Conservation (phyloP, 2,113 vertebrate species). For the Megaceryle torquata region DNA sequence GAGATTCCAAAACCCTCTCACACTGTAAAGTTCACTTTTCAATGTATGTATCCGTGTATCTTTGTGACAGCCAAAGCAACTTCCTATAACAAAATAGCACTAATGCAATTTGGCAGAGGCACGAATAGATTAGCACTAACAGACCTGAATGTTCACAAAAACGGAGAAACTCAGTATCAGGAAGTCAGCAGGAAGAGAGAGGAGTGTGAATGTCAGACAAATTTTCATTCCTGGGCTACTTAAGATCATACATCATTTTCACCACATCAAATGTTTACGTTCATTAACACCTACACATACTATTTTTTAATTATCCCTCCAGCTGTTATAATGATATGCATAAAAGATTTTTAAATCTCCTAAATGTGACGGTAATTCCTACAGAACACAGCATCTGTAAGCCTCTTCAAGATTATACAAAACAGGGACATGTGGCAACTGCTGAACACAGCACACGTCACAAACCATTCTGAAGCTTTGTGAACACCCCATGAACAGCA, state of each 20-base stretch:
- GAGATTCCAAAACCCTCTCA: neutral
- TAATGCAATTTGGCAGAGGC: neutral
- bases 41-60: accelerated
- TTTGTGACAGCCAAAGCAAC: neutral
- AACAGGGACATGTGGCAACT: neutral
- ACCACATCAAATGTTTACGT: neutral
- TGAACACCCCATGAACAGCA: neutral
- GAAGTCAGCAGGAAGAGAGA: neutral
- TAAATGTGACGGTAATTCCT: neutral
- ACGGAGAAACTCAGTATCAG: neutral
- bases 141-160: neutral
- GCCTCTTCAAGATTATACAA: neutral
- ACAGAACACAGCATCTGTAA: neutral
- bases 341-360: neutral
- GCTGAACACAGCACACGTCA: neutral
- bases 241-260: neutral
- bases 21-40: neutral
- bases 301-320: neutral
- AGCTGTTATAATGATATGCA: neutral
- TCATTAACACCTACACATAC: neutral
- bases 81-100: neutral
- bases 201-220: neutral
- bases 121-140: neutral
- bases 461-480: neutral
- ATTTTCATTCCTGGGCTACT: neutral